Evolutionary conservation across 2,113 vertebrate genomes (phyloP), one percentile per base, ranked within the genome.

Genomic region (Carassius carassius): DNA sequence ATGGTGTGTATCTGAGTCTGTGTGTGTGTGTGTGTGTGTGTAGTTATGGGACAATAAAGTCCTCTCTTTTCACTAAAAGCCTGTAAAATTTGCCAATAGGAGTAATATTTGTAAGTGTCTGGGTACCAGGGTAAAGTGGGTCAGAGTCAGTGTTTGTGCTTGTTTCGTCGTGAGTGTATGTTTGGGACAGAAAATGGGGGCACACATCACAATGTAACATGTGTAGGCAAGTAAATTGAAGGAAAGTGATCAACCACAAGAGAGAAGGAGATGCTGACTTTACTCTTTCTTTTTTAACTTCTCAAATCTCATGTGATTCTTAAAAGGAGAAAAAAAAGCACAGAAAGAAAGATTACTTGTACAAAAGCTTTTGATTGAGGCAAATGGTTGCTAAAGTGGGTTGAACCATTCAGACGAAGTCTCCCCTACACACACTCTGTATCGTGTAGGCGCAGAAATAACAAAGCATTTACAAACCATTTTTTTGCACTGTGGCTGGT

Each of bases 261-360:
- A 89, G 85, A 83, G 76, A 87, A 80, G 85, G 92, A 93, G 91
- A 92, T 93, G 93, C 93, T 94, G 94, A 94, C 93, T 94, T 87
- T 89, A 90, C 91, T 85, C 90, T 94, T 94, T 93, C 92, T 92
- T 90, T 93, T 94, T 89, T 91, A 86, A 86, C 85, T 90, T 89
- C 78, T 87, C 91, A 92, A 92, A 93, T 92, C 91, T 91, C 91
- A 93, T 93, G 93, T 92, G 90, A 93, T 92, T 94, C 90, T 86
- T 83, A 69, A 89, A 89, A 88, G 86, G 84, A 69, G 81, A 13
- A 85, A 79, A 89, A 79, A 89, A 91, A 82, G 85, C 79, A 60
- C 67, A 1, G 47, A 87, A 83, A 90, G 88, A 92, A 90, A 91
- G 93, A 93, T 93, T 94, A 90, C 87, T 90, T 87, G 89, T 90